These are phyloP conservation scores for Pantherophis alleghaniensis DNA, from an alignment of 2,797 vertebrate genomes.

Conservation along the genomic window DNA sequence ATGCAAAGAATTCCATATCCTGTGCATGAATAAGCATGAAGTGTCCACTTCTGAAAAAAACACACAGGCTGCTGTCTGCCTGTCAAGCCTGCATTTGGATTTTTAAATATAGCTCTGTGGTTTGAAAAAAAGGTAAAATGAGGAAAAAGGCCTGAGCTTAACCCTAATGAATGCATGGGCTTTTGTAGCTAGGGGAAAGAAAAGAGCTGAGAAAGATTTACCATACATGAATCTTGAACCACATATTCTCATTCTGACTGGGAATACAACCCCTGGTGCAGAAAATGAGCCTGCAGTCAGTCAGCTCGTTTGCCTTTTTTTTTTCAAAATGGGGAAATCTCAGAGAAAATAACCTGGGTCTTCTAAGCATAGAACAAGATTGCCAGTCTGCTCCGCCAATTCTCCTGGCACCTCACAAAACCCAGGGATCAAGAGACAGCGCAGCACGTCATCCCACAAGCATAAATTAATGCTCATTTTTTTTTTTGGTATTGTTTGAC, in stretches of 20 bases:
- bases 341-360: background rate
- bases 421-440: background rate
- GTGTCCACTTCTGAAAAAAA: constrained; percentile 1
- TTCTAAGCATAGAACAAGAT: background rate
- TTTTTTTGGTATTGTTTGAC: background rate
- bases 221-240: constrained; percentile 2
- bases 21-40: constrained; percentile 57
- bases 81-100: constrained; percentile 40
- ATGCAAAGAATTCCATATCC: constrained; percentile 29
- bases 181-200: background rate
- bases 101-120: background rate
- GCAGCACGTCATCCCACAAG: background rate
- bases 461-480: background rate
- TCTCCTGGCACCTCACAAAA: background rate
- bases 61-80: constrained; percentile 52
- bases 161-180: background rate
- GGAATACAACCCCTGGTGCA: constrained; percentile 22
- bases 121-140: background rate
- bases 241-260: constrained; percentile 44
- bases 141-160: constrained; percentile 29
- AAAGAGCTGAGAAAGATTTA: background rate
- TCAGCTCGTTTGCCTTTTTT: background rate
- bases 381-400: background rate
- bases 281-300: background rate
- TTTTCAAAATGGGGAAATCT: constrained; percentile 30